Base-by-base conservation (phyloP, 2,113 vertebrate species). In the Mustelus asterias region DNA sequence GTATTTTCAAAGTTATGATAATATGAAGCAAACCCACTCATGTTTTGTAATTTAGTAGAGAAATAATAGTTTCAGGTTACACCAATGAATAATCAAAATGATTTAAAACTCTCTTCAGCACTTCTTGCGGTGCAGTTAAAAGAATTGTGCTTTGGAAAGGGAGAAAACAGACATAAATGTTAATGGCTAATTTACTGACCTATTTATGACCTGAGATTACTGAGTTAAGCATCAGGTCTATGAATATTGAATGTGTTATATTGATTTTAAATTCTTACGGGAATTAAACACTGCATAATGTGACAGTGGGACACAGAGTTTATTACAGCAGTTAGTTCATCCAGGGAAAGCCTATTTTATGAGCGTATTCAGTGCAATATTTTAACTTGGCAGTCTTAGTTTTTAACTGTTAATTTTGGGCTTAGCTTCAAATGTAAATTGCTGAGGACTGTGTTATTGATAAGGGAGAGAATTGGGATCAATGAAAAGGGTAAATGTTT, bases 221-320 rank as follows among this genome's bases (percentile, higher is more conserved):
- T 70, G 70, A 76, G 44, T 44, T 70, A 33, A 93, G 67, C 65
- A 48, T 94, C 70, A 94, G 11, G n/a, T 29, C 37, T 29, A 54
- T 94, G 41, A 70, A 94, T 44, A 48, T 94, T 48, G 33, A 93
- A 93, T 65, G 58, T 7, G 26, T 65, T n/a, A 20, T 67, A 93
- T 93, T 93, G 90, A 93, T 93, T 92, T 65, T 93, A 58, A 65
- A 93, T 93, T 93, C 90, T 33, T 93, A 60, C 1, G 48, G 44
- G 90, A 37, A 60, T 65, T 65, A 22, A 65, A 37, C 90, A 29
- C 26, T 65, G 33, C 58, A 93, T 65, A 65, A 93, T 65, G 90
- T 93, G 33, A 93, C 33, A 37, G 54, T 13, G 58, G 58, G 58
- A 20, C 9, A 18, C 60, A 37, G 9, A 11, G 29, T 93, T 93